phyloP scores from a whole-genome alignment of 2,888 invertebrate species.

The Euplexia lucipara region DNA sequence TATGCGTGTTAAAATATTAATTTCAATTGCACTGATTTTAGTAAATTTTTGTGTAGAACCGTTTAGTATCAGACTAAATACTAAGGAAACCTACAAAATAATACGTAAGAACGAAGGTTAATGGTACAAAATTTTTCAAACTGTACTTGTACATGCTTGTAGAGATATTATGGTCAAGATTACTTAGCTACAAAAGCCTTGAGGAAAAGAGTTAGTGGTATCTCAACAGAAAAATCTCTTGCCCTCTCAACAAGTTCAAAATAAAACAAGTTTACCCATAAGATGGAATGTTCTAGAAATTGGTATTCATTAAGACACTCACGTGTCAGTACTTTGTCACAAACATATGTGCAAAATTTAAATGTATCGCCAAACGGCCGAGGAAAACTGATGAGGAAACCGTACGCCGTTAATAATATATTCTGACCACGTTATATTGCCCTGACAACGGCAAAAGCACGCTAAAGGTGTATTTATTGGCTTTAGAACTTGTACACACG shows the following conservation, averaged over 20 bases:
- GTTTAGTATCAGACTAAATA: too few relatives aligned
- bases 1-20: not conserved
- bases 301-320: slow-evolving; percentile 38
- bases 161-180: too few relatives aligned
- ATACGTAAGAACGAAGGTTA: too few relatives aligned
- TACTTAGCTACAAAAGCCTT: too few relatives aligned
- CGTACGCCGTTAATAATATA: slow-evolving; percentile 30
- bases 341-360: slow-evolving; percentile 54
- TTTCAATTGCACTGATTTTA: not conserved
- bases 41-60: not conserved
- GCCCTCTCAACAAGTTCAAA: slow-evolving; percentile 2
- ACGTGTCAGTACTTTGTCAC: slow-evolving; percentile 24
- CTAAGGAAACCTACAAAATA: too few relatives aligned
- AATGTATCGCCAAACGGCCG: slow-evolving; percentile 39
- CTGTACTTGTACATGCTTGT: too few relatives aligned
- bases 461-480: slow-evolving; percentile 33
- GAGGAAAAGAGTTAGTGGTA: not conserved
- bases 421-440: slow-evolving; percentile 49
- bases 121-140: too few relatives aligned
- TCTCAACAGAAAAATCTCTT: not conserved
- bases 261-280: not conserved
- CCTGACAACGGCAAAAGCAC: slow-evolving; percentile 25
- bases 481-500: slow-evolving; percentile 37
- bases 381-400: slow-evolving; percentile 59
- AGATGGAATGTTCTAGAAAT: slow-evolving; percentile 1